Conservation (phyloP, 2,113 vertebrate species). For the Apteryx owenii region DNA sequence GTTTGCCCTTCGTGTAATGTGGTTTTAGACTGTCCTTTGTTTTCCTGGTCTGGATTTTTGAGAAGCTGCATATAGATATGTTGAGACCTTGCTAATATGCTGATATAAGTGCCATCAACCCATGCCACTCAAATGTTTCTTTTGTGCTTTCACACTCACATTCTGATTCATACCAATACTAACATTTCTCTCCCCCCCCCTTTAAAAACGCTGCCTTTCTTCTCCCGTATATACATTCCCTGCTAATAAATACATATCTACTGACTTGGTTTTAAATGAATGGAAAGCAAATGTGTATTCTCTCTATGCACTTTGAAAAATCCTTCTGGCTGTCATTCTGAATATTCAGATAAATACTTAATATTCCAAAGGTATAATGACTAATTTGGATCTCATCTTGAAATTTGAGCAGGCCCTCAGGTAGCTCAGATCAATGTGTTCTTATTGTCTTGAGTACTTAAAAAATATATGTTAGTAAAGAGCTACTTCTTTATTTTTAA, state of each 20-base stretch:
- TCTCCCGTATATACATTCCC: background rate
- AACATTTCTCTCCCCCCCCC: background rate
- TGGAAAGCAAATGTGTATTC: background rate
- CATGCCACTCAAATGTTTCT: background rate
- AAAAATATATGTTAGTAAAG: background rate
- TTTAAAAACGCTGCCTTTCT: background rate
- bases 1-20: background rate
- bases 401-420: background rate
- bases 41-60: background rate
- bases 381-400: background rate
- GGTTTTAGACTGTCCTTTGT: background rate
- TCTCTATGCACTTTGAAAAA: background rate
- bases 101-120: background rate
- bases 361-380: background rate
- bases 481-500: background rate
- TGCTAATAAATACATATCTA: background rate
- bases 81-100: background rate
- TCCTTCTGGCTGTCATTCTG: background rate
- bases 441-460: background rate
- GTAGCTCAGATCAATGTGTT: no score
- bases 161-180: background rate
- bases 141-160: background rate
- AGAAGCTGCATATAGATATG: background rate
- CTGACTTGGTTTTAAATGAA: background rate
- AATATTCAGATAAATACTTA: background rate